Percentiles rank a stretch among this genome's conserved stretches.
Evolutionary conservation across 2,113 vertebrate species (phyloP).

Genomic region (Carassius auratus): DNA sequence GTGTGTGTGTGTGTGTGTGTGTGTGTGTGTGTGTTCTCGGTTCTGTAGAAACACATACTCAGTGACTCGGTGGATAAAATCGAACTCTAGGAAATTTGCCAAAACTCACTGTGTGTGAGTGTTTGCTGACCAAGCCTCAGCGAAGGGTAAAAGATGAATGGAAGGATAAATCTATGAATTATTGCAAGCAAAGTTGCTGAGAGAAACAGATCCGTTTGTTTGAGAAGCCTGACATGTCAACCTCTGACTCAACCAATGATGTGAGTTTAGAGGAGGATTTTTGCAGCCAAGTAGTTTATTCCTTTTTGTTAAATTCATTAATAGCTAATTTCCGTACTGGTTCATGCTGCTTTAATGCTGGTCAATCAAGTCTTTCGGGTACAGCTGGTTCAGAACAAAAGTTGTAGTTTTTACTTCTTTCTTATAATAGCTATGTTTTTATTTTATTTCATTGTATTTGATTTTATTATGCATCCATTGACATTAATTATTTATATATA

Average conservation of each 20-base stretch:
- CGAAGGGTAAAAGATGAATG: slow-evolving; percentile 59
- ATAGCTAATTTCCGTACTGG: background rate
- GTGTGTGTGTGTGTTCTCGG: background rate
- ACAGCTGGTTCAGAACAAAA: background rate
- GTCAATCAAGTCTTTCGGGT: background rate
- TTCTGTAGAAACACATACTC: slow-evolving; percentile 10
- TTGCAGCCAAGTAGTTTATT: background rate
- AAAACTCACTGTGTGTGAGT: slow-evolving; percentile 34
- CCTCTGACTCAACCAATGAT: background rate
- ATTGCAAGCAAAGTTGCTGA: background rate
- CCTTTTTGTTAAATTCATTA: background rate
- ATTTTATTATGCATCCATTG: background rate
- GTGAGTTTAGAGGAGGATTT: background rate
- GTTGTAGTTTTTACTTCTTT: too few relatives aligned
- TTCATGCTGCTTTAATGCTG: background rate
- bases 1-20: background rate
- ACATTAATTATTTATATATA: background rate
- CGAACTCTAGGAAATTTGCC: slow-evolving; percentile 47
- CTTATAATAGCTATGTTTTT: too few relatives aligned
- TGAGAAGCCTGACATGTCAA: background rate
- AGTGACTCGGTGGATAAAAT: slow-evolving; percentile 6
- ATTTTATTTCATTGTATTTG: background rate
- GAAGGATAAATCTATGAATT: slow-evolving; percentile 58
- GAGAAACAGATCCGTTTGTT: background rate
- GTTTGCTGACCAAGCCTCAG: slow-evolving; percentile 40